phyloP scores from a whole-genome alignment of 2,113 vertebrate genomes.

The Nothobranchius kuhntae region DNA sequence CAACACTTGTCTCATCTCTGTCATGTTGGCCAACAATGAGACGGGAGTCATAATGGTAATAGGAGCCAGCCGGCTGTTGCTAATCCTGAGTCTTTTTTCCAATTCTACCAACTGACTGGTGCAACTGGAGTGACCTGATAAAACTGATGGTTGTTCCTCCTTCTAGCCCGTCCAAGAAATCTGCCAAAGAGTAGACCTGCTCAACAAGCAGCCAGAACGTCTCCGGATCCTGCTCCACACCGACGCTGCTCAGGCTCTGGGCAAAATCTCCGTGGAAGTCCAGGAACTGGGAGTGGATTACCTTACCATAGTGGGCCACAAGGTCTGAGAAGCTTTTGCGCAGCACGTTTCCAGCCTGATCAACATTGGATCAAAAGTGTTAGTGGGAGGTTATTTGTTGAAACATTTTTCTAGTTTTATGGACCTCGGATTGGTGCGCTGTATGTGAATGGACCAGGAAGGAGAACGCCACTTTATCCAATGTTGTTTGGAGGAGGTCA shows the following conservation, averaged over 20 bases:
- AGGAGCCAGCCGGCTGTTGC: not conserved
- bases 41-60: constrained; percentile 94
- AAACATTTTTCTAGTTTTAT: constrained; percentile 82
- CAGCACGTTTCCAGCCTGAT: not conserved
- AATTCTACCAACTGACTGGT: not conserved
- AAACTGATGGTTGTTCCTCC: constrained; percentile 7
- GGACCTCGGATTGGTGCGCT: constrained; percentile 90
- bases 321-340: constrained; percentile 75
- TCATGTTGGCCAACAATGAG: constrained; percentile 98
- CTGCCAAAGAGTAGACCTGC: constrained; percentile 72
- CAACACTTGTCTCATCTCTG: constrained; percentile 88
- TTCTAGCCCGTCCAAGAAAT: constrained; percentile 86
- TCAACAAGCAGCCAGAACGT: constrained; percentile 68
- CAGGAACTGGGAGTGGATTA: constrained; percentile 90
- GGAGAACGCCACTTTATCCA: constrained; percentile 81
- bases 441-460: constrained; percentile 80
- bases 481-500: constrained; percentile 95
- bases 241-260: constrained; percentile 91
- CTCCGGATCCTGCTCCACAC: constrained; percentile 87
- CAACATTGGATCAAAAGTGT: not conserved
- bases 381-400: not conserved
- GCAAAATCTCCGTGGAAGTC: constrained; percentile 87
- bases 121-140: not conserved
- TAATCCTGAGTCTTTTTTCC: not conserved
- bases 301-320: constrained; percentile 94